Evolutionary conservation across 2,113 vertebrate genomes (phyloP).

Genomic region (Ageneiosus marmoratus): DNA sequence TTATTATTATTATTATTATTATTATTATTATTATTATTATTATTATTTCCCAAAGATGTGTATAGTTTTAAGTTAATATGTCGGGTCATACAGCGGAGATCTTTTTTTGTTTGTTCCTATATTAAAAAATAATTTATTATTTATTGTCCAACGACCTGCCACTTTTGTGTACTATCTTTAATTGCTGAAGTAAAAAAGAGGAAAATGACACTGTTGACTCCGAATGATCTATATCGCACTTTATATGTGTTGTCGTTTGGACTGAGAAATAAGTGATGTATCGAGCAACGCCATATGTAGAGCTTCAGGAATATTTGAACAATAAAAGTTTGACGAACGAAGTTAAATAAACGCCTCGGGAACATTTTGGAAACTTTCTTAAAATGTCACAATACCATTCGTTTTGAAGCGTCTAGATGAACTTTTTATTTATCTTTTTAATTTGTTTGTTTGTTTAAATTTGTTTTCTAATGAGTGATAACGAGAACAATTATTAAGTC

Average conservation of each 20-base stretch:
- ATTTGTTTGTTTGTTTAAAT: not conserved
- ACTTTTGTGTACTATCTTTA: slow-evolving; percentile 92
- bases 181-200: slow-evolving; percentile 90
- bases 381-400: not conserved
- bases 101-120: slow-evolving; percentile 87
- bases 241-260: slow-evolving; percentile 78
- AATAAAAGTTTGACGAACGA: slow-evolving; percentile 79
- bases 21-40: slow-evolving; percentile 50
- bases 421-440: not conserved
- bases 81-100: slow-evolving; percentile 74
- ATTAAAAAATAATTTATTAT: slow-evolving; percentile 98
- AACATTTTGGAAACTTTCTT: slow-evolving; percentile 34
- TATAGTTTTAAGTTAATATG: slow-evolving; percentile 90
- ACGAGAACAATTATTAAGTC: not conserved
- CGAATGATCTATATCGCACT: slow-evolving; percentile 82
- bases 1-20: slow-evolving; percentile 62
- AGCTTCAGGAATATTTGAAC: slow-evolving; percentile 84
- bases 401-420: not conserved
- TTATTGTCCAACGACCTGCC: slow-evolving; percentile 96
- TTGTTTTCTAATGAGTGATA: too few relatives aligned
- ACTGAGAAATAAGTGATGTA: slow-evolving; percentile 74
- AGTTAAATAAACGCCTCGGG: slow-evolving; percentile 61
- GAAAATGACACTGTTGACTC: slow-evolving; percentile 82
- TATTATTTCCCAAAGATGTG: slow-evolving; percentile 89
- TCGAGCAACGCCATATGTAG: slow-evolving; percentile 82